Evolutionary conservation across 2,797 vertebrate genomes (phyloP).

Genomic region (Hippoglossus hippoglossus): DNA sequence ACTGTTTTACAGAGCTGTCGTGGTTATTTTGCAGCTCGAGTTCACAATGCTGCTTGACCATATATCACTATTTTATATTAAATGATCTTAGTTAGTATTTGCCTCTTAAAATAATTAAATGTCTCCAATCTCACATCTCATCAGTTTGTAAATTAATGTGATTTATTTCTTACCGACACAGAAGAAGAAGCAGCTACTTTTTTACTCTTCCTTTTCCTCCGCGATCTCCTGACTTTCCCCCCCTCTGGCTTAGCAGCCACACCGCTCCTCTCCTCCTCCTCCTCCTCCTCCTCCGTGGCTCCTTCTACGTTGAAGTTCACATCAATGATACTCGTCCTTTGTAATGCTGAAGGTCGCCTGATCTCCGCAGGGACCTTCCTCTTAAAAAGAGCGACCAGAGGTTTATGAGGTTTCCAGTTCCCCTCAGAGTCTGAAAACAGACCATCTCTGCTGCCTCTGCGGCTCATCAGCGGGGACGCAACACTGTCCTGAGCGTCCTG

Average conservation of each 20-base stretch:
- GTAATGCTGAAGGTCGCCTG: constrained; percentile 53
- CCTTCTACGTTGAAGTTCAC: constrained; percentile 73
- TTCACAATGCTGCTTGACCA: not conserved
- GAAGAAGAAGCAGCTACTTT: constrained; percentile 26
- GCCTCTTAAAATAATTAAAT: not conserved
- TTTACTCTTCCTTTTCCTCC: constrained; percentile 67
- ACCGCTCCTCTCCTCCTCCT: constrained; percentile 44
- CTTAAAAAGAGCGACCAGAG: constrained; percentile 63
- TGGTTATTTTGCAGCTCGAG: not conserved
- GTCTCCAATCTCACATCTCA: not conserved
- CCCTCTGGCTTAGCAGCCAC: constrained; percentile 40
- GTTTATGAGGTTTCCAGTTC: constrained; percentile 59
- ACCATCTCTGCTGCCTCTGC: constrained; percentile 24
- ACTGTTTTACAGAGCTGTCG: no score
- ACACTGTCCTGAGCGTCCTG: constrained; percentile 59
- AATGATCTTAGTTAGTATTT: not conserved
- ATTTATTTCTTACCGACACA: constrained; percentile 60
- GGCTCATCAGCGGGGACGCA: not conserved
- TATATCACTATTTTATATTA: not conserved
- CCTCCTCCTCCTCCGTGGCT: constrained; percentile 42
- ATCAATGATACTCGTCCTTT: constrained; percentile 72
- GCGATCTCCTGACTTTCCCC: constrained; percentile 57
- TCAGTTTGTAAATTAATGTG: not conserved
- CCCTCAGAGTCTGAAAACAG: constrained; percentile 61
- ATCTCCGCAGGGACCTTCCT: constrained; percentile 71